These are phyloP conservation scores for Aphidoletes aphidimyza DNA, from an alignment of 2,888 invertebrate species.

Conservation along the genomic window DNA sequence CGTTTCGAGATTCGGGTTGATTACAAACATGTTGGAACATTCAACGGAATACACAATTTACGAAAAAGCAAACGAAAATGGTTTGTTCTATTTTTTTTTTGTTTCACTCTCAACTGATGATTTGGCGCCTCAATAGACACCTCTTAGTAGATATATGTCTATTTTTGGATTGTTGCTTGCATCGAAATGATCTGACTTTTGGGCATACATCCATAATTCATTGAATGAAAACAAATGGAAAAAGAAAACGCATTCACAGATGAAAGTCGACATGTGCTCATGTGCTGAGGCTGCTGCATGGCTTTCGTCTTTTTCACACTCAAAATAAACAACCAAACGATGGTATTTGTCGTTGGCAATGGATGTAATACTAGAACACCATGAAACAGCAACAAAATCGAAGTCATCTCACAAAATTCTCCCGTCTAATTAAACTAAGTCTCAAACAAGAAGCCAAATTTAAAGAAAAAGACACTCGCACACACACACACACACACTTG, in stretches of 20 bases:
- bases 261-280: slow-evolving; percentile 8
- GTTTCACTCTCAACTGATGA: too few relatives aligned
- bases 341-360: neutral
- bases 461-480: neutral
- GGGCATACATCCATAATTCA: neutral
- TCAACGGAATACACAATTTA: too few relatives aligned
- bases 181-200: neutral
- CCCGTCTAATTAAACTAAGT: slow-evolving; percentile 10
- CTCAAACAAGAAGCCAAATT: neutral
- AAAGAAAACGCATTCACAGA: neutral
- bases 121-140: neutral
- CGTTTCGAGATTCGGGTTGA: too few relatives aligned
- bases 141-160: neutral
- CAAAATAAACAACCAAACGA: neutral
- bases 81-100: too few relatives aligned
- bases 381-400: neutral
- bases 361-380: too few relatives aligned
- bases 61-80: too few relatives aligned
- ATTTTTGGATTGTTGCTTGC: neutral
- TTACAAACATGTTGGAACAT: too few relatives aligned
- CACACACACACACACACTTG: neutral
- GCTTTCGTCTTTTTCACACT: neutral
- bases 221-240: neutral
- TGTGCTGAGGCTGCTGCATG: neutral
- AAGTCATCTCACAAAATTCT: neutral